Base-by-base conservation (phyloP, 2,888 invertebrate genomes). In the Leucania comma region DNA sequence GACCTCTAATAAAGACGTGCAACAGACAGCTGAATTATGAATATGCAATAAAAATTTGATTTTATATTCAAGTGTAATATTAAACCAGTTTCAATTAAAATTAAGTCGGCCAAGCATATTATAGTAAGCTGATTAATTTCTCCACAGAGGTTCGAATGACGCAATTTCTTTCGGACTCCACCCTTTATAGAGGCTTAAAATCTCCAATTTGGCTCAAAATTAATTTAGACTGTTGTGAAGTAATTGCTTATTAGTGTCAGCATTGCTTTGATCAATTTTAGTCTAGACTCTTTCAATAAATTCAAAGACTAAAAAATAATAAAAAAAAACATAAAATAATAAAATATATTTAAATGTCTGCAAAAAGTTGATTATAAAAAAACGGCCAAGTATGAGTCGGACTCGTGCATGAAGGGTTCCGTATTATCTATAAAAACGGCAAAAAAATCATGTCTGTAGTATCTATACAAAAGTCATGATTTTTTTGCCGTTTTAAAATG, bases 51-150 rank as follows among this genome's bases (percentile, higher is more conserved):
- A 50, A 48, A 74, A 38, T 24, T 24, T 29, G 10, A 64, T 65
- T 51, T 5, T 57, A 59, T 26, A 64, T 42, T 57, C 26, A 58
- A 61, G 53, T 57, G 46, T 61, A n/a, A n/a, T n/a, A n/a, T 62
- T 62, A 68, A 74, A 72, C 48, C 65, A 62, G 65, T 54, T 80
- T 75, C 68, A 81, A 81, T 80, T 76, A 69, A 78, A 83, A 79
- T 84, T 75, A 79, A 80, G 70, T 82, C 73, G 70, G 61, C 75
- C 75, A 72, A 76, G 82, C 81, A 78, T 82, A 83, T 72, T 83
- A 72, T 74, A 75, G 68, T 80, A 84, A 85, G 84, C 83, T 83
- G 86, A 85, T 85, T 85, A 85, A 85, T 85, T 85, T 85, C 70
- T 59, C 54, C 68, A 63, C 75, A 66, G 65, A 78, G 81, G 75